Evolutionary conservation across 92 coral and sea anemone genomes (phyloP).

Genomic region (Nematostella vectensis): DNA sequence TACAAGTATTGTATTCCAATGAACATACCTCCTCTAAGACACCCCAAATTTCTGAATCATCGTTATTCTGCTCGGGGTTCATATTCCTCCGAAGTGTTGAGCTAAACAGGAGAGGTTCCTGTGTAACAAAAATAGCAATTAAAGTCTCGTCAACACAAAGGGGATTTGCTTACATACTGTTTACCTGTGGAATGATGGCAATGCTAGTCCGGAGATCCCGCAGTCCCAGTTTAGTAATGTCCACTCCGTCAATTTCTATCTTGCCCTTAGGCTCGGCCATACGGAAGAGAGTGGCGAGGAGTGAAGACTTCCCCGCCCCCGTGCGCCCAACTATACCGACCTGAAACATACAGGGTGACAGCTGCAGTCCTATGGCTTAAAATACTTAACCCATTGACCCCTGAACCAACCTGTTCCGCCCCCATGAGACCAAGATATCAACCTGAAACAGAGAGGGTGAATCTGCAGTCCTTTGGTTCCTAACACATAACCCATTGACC

Average conservation of each 20-base stretch:
- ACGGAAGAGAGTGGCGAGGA: constrained; percentile 19
- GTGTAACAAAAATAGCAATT: not conserved
- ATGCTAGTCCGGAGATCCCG: constrained; percentile 24
- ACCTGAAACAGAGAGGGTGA: no score
- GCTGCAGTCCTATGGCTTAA: no score
- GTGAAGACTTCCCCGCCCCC: constrained; percentile 33
- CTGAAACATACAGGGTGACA: constrained; percentile 4
- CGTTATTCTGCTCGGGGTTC: constrained; percentile 32
- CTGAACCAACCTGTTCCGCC: no score
- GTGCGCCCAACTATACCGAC: constrained; percentile 29
- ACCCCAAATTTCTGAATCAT: constrained; percentile 49
- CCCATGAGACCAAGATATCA: no score
- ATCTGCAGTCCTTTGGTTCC: no score
- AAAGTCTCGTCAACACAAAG: no score
- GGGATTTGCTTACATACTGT: no score
- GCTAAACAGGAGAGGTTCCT: constrained; percentile 59
- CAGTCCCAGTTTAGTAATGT: constrained; percentile 24
- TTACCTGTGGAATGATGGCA: constrained; percentile 29
- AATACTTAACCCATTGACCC: no score
- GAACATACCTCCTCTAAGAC: constrained; percentile 51
- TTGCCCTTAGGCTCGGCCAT: constrained; percentile 27
- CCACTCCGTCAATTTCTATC: constrained; percentile 25
- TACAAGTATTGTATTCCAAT: no score
- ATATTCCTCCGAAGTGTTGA: constrained; percentile 43
- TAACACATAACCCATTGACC: no score